Evolutionary conservation across 2,797 vertebrate species (phyloP), one percentile per base, ranked within the genome.

Genomic region (Somateria mollissima): DNA sequence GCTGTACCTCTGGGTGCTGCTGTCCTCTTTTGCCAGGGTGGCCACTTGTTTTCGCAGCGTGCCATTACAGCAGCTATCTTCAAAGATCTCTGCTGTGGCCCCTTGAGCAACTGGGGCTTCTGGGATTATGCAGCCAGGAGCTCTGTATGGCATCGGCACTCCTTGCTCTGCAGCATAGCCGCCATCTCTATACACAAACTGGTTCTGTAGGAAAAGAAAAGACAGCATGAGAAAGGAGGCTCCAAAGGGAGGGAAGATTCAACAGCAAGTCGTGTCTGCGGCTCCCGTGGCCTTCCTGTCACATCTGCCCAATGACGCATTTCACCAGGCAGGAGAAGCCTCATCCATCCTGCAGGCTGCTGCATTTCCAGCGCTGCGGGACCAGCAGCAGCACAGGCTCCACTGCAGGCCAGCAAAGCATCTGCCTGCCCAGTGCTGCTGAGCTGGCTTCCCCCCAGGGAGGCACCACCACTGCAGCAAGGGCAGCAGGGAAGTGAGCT

Each of bases 181-280:
- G 3, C 99, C 99, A 2, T 99, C 99, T 87, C 98, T 97, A 69
- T 99, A 99, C 32, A 98, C 98, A 95, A 99, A 99, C 97, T 99
- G 99, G 96, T 99, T 99, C 99, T 99, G 97, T 88, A 24, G 92
- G 45, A 11, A 95, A 81, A 3, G 39, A 73, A 61, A 67, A 53
- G 28, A 64, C 39, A 90, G 57, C 17, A 1, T 93, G 62, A 87
- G 30, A 60, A 67, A 61, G 57, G 74, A 76, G 49, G 37, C 9
- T 67, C 34, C 0, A 0, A 8, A 41, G 47, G 57, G 51, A 66
- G 19, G 43, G 24, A 39, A 49, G 18, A 10, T 25, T 24, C 51
- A 25, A 7, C 43, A 80, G 19, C 39, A 79, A 47, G 67, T 30
- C 25, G 13, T 5, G 20, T n/a, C 47, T 56, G 73, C 1, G 5